These are phyloP conservation scores for Amiota communis DNA, from an alignment of 2,888 invertebrate species.

Conservation along the genomic window DNA sequence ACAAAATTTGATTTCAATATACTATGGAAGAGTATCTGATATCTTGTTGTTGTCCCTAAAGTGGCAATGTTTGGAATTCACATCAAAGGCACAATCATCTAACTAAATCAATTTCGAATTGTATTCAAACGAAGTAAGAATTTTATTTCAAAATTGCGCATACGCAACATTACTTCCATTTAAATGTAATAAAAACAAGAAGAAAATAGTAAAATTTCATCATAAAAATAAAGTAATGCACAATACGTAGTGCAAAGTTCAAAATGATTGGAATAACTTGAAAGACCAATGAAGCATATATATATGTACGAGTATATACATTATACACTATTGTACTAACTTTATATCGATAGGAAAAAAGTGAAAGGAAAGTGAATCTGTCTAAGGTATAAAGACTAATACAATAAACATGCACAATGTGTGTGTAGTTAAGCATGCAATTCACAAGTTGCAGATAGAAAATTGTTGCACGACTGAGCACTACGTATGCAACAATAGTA, in stretches of 20 bases:
- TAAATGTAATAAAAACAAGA: neutral
- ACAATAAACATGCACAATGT: conserved; percentile 64
- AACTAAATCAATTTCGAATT: too few species aligned
- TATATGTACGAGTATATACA: too few species aligned
- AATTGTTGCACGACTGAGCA: conserved; percentile 47
- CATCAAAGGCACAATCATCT: too few species aligned
- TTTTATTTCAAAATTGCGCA: neutral
- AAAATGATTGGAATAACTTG: neutral
- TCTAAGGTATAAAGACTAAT: conserved; percentile 46
- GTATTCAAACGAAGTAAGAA: too few species aligned
- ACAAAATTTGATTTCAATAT: too few species aligned
- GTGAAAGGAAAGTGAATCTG: too few species aligned
- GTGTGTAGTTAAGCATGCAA: conserved; percentile 62
- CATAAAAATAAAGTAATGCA: neutral
- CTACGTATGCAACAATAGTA: neutral
- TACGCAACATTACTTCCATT: neutral
- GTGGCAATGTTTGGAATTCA: too few species aligned
- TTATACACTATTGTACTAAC: too few species aligned
- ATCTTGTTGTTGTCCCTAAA: too few species aligned
- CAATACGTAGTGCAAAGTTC: conserved; percentile 18
- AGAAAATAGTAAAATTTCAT: neutral
- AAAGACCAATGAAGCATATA: too few species aligned
- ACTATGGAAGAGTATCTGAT: too few species aligned
- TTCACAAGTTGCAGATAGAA: conserved; percentile 55
- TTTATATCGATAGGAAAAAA: too few species aligned